Conservation (phyloP, 2,888 invertebrate species). For the Drosophila suboccidentalis region DNA sequence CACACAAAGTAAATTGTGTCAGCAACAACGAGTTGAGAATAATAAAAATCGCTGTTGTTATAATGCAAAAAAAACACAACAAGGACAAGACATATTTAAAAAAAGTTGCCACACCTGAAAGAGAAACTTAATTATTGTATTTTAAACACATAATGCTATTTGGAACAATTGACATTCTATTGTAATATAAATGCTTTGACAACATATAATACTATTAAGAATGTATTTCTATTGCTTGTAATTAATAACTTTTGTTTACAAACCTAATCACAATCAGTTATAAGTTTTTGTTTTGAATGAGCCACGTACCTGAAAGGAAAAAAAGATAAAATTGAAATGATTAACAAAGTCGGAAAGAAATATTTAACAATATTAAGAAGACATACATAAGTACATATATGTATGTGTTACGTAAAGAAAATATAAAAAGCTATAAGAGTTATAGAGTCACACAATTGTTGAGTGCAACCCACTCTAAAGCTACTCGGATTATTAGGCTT, state of each 20-base stretch:
- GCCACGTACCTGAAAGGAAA: conserved; percentile 59
- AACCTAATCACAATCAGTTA: background rate
- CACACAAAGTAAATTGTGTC: conserved; percentile 50
- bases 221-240: background rate
- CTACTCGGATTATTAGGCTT: background rate
- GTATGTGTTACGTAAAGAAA: background rate
- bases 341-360: background rate
- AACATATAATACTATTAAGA: background rate
- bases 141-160: background rate
- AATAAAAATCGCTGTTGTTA: conserved; percentile 19
- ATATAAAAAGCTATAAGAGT: background rate
- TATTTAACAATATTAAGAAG: background rate
- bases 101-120: background rate
- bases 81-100: background rate
- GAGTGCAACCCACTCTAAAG: background rate
- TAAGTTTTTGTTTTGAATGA: background rate
- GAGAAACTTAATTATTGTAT: background rate
- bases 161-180: background rate
- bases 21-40: conserved; percentile 40
- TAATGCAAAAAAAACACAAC: background rate
- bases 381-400: background rate
- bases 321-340: conserved; percentile 4
- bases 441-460: background rate
- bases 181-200: background rate
- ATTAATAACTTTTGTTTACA: background rate